Conservation (phyloP, 1,140 invertebrate species). For the Hyposmocoma kahamanoa region DNA sequence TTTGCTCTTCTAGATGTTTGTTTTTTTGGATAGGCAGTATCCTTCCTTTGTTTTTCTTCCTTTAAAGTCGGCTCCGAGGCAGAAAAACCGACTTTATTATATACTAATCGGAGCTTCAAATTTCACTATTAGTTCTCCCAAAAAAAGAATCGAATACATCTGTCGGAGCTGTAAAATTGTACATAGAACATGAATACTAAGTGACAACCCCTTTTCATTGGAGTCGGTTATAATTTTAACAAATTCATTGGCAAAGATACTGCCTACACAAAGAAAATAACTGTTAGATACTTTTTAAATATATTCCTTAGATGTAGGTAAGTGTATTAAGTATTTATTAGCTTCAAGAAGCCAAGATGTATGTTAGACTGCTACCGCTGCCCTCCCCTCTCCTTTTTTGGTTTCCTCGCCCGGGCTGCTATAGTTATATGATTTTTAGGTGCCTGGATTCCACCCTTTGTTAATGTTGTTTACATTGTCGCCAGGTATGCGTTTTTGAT, state of each 20-base stretch:
- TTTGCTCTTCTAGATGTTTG: constrained; percentile 60
- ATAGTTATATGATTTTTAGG: constrained; percentile 71
- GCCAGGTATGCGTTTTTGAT: constrained; percentile 68
- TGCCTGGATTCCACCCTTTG: constrained; percentile 67
- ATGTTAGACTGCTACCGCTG: constrained; percentile 71
- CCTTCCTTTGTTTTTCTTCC: constrained; percentile 26
- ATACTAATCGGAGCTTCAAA: too few relatives aligned
- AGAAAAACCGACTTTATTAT: constrained; percentile 10
- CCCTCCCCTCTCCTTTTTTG: constrained; percentile 54
- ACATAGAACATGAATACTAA: too few relatives aligned
- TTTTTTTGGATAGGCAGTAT: constrained; percentile 61
- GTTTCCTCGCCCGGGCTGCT: constrained; percentile 61
- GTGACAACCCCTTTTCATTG: too few relatives aligned
- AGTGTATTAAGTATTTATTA: constrained; percentile 72
- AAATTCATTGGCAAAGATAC: constrained; percentile 42
- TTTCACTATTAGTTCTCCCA: too few relatives aligned
- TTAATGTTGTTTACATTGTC: constrained; percentile 74
- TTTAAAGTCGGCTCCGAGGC: too few relatives aligned
- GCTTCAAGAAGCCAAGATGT: constrained; percentile 70
- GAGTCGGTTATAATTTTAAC: too few relatives aligned
- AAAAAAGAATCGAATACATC: too few relatives aligned
- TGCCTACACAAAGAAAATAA: constrained; percentile 45
- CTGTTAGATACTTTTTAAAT: constrained; percentile 46
- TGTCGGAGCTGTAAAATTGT: too few relatives aligned
- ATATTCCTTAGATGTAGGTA: constrained; percentile 59